Conservation (phyloP, 1,140 invertebrate genomes). For the Gonioctena quinquepunctata region DNA sequence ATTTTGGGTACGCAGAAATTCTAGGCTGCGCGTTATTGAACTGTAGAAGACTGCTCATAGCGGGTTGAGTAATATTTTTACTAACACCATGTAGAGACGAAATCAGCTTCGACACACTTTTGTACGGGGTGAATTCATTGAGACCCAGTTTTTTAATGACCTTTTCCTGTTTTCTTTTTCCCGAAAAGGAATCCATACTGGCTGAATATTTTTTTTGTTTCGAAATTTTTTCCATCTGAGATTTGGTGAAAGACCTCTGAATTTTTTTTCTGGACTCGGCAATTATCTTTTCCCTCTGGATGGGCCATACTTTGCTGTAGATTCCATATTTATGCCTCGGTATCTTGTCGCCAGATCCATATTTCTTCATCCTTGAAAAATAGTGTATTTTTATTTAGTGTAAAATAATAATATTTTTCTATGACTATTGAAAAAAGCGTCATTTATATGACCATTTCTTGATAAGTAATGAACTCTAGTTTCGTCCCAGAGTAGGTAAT, state of each 20-base stretch:
- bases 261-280: slow-evolving; percentile 32
- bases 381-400: neutral
- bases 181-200: neutral
- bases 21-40: neutral
- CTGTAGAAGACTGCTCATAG: neutral
- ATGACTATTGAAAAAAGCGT: too few relatives aligned
- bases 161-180: slow-evolving; percentile 6
- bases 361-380: slow-evolving; percentile 38
- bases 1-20: neutral
- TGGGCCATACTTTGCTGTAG: slow-evolving; percentile 52
- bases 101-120: slow-evolving; percentile 24
- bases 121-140: slow-evolving; percentile 11
- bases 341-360: slow-evolving; percentile 52
- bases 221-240: slow-evolving; percentile 9
- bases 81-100: slow-evolving; percentile 18
- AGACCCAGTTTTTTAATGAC: slow-evolving; percentile 5
- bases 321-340: slow-evolving; percentile 56
- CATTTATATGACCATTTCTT: too few relatives aligned
- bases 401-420: too few relatives aligned
- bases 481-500: too few relatives aligned
- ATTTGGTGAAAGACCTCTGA: slow-evolving; percentile 20
- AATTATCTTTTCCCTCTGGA: slow-evolving; percentile 40
- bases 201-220: slow-evolving; percentile 10
- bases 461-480: too few relatives aligned
- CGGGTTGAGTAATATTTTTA: neutral